Evolutionary conservation across 2,888 invertebrate species (phyloP).

Genomic region (Odontothrips loti): DNA sequence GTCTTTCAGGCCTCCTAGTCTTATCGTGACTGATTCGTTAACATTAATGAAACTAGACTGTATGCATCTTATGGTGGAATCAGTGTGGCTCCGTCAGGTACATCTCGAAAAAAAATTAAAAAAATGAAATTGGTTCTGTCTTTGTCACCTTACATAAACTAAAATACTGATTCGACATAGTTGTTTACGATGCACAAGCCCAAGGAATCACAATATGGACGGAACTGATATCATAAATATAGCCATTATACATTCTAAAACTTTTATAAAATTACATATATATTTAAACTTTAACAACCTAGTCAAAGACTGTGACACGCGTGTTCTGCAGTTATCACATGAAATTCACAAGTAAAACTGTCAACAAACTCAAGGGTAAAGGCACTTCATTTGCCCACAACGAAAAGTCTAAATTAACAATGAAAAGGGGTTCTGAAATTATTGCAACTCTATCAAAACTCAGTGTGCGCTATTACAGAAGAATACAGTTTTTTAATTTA

Average conservation of each 20-base stretch:
- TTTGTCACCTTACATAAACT: not conserved
- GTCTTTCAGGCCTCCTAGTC: not conserved
- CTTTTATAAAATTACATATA: not conserved
- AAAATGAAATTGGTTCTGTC: not conserved
- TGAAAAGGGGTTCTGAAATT: no score
- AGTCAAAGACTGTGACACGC: not conserved
- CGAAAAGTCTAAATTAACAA: no score
- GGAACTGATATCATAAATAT: not conserved
- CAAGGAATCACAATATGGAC: not conserved
- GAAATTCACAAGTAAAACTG: not conserved
- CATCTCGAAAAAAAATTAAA: not conserved
- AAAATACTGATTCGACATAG: not conserved
- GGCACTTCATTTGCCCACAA: not conserved
- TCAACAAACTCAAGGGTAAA: not conserved
- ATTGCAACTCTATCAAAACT: no score
- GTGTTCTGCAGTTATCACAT: not conserved
- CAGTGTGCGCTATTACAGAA: no score
- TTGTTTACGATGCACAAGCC: not conserved
- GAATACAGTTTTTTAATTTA: no score
- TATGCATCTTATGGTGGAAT: not conserved
- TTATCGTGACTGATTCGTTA: not conserved
- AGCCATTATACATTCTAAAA: not conserved
- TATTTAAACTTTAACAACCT: conserved; percentile 9
- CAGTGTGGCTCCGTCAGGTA: conserved; percentile 8
- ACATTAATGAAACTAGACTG: not conserved